Conservation (phyloP, 1,140 invertebrate genomes). For the Ridgeia piscesae region DNA sequence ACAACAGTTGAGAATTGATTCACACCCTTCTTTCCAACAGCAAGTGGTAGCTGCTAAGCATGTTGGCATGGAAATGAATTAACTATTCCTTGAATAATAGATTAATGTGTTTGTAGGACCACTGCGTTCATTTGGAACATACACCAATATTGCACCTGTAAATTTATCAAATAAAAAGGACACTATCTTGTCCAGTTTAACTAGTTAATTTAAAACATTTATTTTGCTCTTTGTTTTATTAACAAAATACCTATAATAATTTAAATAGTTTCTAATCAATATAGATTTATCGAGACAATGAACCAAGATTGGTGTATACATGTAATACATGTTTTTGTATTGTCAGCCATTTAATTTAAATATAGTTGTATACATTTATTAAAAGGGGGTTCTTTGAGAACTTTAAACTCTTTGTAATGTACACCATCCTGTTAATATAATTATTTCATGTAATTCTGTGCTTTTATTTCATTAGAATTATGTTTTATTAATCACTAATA, state of each 20-base stretch:
- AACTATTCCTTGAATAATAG: not conserved
- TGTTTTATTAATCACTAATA: too few relatives aligned
- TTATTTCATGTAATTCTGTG: too few relatives aligned
- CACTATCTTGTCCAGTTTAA: not conserved
- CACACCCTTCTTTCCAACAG: not conserved
- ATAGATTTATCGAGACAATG: too few relatives aligned
- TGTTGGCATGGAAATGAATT: not conserved
- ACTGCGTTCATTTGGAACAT: not conserved
- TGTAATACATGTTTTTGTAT: too few relatives aligned
- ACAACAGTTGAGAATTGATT: conserved; percentile 1
- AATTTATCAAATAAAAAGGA: not conserved
- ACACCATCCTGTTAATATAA: too few relatives aligned
- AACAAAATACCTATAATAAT: not conserved
- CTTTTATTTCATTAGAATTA: too few relatives aligned
- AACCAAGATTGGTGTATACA: too few relatives aligned
- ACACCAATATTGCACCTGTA: not conserved
- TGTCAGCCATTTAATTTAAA: too few relatives aligned
- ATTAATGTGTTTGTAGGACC: not conserved
- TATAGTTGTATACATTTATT: too few relatives aligned
- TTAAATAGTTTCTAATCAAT: not conserved
- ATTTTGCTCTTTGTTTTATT: not conserved
- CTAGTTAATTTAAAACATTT: not conserved
- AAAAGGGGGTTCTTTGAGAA: too few relatives aligned
- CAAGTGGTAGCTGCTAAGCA: not conserved
- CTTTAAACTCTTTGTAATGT: too few relatives aligned